phyloP scores from a whole-genome alignment of 2,113 vertebrate genomes.

The Castor canadensis region DNA sequence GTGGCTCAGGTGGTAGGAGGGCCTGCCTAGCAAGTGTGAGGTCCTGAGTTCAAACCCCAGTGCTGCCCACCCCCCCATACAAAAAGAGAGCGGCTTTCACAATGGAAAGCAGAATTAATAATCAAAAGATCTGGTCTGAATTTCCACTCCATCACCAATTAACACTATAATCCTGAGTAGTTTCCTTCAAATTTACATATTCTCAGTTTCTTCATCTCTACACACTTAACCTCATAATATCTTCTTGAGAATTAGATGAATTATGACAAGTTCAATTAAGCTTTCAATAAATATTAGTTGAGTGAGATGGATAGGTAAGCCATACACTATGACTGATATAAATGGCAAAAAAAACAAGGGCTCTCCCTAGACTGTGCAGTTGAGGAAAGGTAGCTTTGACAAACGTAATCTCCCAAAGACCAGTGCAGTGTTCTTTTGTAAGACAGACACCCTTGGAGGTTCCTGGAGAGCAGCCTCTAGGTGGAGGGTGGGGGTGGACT shows the following conservation, averaged over 20 bases:
- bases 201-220: slow-evolving; percentile 26
- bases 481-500: not conserved
- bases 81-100: not conserved
- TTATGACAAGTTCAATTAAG: not conserved
- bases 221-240: not conserved
- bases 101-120: not conserved
- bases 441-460: not conserved
- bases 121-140: not conserved
- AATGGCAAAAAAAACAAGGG: not conserved
- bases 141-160: not conserved
- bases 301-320: not conserved
- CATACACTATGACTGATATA: not conserved
- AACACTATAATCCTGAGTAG: not conserved
- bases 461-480: not conserved
- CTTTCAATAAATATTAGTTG: not conserved
- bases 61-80: too few relatives aligned
- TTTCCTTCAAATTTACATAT: slow-evolving; percentile 9
- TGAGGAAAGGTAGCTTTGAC: not conserved
- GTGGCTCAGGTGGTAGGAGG: too few relatives aligned
- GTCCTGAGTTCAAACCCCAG: too few relatives aligned
- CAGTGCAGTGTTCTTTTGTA: not conserved
- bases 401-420: not conserved
- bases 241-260: slow-evolving; percentile 31
- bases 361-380: not conserved
- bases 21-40: too few relatives aligned